phyloP scores from a whole-genome alignment of 2,113 vertebrate genomes.

The Ifrita kowaldi region DNA sequence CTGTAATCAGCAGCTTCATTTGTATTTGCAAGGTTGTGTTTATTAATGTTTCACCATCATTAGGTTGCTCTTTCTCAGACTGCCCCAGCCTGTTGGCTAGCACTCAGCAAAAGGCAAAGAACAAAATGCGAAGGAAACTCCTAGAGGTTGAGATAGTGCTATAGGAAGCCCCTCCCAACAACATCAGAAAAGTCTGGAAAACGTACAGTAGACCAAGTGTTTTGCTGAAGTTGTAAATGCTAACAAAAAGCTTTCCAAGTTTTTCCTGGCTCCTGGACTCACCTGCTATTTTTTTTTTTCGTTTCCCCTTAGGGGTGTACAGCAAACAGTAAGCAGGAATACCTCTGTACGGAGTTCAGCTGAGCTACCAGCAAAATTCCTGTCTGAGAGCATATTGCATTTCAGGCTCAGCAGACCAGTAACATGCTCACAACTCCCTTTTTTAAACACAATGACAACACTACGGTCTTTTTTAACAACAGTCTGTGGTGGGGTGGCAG shows the following conservation, averaged over 20 bases:
- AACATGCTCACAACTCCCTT: background rate
- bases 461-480: background rate
- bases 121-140: background rate
- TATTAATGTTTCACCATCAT: background rate
- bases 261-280: background rate
- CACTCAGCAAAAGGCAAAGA: background rate
- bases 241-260: background rate
- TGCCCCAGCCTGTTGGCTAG: background rate
- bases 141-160: background rate
- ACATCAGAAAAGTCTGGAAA: background rate
- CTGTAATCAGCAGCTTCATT: background rate
- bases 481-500: background rate
- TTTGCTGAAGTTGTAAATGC: background rate
- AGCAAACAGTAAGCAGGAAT: background rate
- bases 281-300: background rate
- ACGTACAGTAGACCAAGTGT: background rate
- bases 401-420: background rate
- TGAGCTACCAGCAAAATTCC: background rate
- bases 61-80: background rate
- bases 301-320: background rate
- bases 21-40: background rate
- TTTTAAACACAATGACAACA: background rate
- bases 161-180: background rate
- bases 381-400: background rate
- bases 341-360: background rate